These are phyloP conservation scores for Procambarus virginalis DNA, from an alignment of 1,140 invertebrate species.

Conservation along the genomic window DNA sequence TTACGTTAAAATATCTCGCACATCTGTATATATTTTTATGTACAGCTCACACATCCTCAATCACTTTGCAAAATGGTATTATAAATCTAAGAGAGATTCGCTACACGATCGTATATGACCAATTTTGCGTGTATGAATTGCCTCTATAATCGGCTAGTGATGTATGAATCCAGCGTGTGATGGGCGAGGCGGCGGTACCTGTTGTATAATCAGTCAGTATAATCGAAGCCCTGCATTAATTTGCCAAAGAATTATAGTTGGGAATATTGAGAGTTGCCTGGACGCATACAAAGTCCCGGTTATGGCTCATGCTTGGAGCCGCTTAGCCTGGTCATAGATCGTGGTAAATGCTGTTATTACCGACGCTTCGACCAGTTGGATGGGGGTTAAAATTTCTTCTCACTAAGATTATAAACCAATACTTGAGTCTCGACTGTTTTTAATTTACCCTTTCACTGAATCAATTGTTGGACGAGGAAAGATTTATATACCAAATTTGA, in stretches of 20 bases:
- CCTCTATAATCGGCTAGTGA: neutral
- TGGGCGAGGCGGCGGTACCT: neutral
- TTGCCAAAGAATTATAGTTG: neutral
- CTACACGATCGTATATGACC: neutral
- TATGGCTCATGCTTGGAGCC: neutral
- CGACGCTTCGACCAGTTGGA: neutral
- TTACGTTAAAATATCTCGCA: no score
- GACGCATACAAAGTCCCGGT: neutral
- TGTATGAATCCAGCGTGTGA: neutral
- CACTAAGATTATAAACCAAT: neutral
- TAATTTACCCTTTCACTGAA: neutral
- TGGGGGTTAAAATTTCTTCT: neutral
- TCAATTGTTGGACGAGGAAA: no score
- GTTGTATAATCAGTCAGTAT: neutral
- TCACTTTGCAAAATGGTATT: neutral
- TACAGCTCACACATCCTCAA: neutral
- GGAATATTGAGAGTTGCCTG: neutral
- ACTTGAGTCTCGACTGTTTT: neutral
- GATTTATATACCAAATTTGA: no score
- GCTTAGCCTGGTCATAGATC: neutral
- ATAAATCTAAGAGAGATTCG: neutral
- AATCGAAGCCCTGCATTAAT: neutral
- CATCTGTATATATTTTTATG: neutral
- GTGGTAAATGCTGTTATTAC: neutral
- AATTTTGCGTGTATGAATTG: neutral